These are phyloP conservation scores for Callinectes sapidus DNA, from an alignment of 2,888 invertebrate species.

Conservation along the genomic window DNA sequence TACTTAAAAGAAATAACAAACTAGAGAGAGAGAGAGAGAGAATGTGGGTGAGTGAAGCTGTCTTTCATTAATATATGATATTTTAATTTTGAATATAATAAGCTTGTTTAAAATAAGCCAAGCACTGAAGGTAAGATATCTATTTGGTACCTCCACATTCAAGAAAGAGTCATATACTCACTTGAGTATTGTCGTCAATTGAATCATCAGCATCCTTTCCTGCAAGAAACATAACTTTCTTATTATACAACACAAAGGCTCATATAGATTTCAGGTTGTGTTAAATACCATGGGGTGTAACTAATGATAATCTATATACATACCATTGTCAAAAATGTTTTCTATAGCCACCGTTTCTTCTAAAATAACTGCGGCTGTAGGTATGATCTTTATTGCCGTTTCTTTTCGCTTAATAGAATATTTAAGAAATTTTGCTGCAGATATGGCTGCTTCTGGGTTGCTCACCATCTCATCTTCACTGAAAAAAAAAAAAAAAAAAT, in stretches of 20 bases:
- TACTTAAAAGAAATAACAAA: background rate
- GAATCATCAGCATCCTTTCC: conserved; percentile 31
- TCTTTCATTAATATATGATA: background rate
- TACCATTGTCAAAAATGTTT: conserved; percentile 60
- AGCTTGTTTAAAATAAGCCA: background rate
- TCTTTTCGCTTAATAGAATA: conserved; percentile 83
- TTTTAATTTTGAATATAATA: background rate
- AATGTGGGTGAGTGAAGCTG: too few relatives aligned
- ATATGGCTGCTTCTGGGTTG: conserved; percentile 92
- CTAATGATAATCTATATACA: background rate
- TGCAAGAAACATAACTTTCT: background rate
- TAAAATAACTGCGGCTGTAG: conserved; percentile 54
- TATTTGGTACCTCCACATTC: background rate
- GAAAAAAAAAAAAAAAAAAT: too few relatives aligned
- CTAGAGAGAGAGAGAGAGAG: too few relatives aligned
- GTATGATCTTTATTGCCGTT: conserved; percentile 58
- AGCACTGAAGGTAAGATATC: background rate
- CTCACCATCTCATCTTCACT: conserved; percentile 88
- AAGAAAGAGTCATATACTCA: background rate
- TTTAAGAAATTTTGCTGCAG: conserved; percentile 93
- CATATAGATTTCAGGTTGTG: background rate
- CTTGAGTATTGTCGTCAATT: background rate
- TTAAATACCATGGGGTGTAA: background rate
- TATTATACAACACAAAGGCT: background rate
- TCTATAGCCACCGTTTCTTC: conserved; percentile 67